Evolutionary conservation across 1,140 invertebrate species (phyloP), one percentile per base, ranked within the genome.

Genomic region (Scaptomyza hsui): DNA sequence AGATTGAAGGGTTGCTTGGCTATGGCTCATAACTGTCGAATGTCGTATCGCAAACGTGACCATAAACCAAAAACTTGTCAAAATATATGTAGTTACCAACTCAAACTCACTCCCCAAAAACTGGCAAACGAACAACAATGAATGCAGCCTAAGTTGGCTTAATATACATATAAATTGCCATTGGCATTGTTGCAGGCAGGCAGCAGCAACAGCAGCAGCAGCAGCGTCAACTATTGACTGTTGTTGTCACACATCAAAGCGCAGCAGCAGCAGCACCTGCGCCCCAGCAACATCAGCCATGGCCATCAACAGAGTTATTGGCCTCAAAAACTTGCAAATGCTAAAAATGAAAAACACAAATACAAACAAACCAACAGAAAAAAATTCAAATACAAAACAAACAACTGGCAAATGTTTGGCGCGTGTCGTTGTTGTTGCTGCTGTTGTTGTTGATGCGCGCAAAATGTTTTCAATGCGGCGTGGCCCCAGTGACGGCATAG

Each of bases 221-320:
- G n/a, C 32, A n/a, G 6, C 26, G n/a, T 37, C n/a, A n/a, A 37
- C 62, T 74, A 73, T 80, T 81, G 74, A 75, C 74, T 80, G 77
- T 60, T 85, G 80, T 80, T 81, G 81, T 86, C 81, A 86, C 74
- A 85, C 82, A 85, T 85, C 77, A 80, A 73, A 78, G 73, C 81
- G 62, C 81, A 70, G 48, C 78, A 37, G 64, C 44, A 52, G 41
- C 9, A 16, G 41, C 37, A 71, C 60, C 13, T 53, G 55, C 21
- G 53, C 42, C 63, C 42, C 64, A 53, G 51, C 77, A 62, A 53
- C 80, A 80, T 65, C 75, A 77, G 63, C 82, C 81, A 86, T 77
- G 81, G 81, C 77, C 81, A 86, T 86, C 81, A 71, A 51, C 81
- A 77, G 74, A 78, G 81, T 78, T 85, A 85, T 88, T 85, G 81